Evolutionary conservation across 2,113 vertebrate species (phyloP).

Genomic region (Parus major): DNA sequence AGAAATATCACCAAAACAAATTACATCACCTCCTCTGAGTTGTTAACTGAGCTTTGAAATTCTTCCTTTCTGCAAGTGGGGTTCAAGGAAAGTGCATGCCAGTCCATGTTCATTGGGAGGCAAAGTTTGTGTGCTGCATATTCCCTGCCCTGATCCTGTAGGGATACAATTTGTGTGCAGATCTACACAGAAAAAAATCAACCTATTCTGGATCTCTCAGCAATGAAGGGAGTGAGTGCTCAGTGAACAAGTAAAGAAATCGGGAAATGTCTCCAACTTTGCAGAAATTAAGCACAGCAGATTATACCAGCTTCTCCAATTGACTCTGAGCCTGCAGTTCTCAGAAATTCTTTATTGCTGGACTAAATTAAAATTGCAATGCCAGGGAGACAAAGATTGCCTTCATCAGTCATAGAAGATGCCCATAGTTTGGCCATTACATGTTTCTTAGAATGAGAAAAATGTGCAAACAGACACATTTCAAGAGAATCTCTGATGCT

Average conservation of each 20-base stretch:
- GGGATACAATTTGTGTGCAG: background rate
- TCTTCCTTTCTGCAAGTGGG: conserved; percentile 5
- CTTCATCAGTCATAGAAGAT: background rate
- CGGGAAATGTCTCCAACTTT: background rate
- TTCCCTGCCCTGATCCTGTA: fast-evolving
- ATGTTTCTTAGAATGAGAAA: background rate
- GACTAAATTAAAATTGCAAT: background rate
- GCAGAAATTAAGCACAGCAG: background rate
- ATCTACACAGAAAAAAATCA: background rate
- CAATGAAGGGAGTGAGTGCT: background rate
- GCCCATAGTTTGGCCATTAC: background rate
- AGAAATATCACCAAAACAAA: conserved; percentile 65
- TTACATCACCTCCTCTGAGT: conserved; percentile 58
- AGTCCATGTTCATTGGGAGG: background rate
- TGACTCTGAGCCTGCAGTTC: background rate
- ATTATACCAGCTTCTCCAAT: background rate
- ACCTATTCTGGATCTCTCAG: background rate
- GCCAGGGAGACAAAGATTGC: background rate
- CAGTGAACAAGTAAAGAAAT: background rate
- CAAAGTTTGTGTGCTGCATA: background rate
- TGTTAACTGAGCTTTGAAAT: conserved; percentile 46
- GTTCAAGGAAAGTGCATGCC: conserved; percentile 54
- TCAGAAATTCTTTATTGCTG: background rate
- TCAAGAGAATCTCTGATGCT: background rate
- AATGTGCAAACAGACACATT: background rate